These are phyloP conservation scores for Papilio glaucus DNA, from an alignment of 1,140 invertebrate genomes.

Conservation along the genomic window DNA sequence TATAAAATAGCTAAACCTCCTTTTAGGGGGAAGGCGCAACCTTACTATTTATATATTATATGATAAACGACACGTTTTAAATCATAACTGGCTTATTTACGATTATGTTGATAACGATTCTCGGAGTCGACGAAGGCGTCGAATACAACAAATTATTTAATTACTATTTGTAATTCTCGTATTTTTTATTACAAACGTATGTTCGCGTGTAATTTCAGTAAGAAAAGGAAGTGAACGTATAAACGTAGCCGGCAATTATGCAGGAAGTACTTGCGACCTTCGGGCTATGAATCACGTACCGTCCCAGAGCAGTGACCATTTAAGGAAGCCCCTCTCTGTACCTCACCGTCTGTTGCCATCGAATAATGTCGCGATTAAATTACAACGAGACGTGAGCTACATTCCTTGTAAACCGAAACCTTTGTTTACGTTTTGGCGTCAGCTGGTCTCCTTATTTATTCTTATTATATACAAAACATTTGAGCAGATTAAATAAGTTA, in stretches of 20 bases:
- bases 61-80: no score
- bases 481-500: neutral
- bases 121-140: no score
- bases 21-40: no score
- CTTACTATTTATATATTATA: no score
- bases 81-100: no score
- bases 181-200: slow-evolving; percentile 1
- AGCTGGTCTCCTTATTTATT: neutral
- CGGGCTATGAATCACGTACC: slow-evolving; percentile 57
- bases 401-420: neutral
- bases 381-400: slow-evolving; percentile 14
- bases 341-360: slow-evolving; percentile 22
- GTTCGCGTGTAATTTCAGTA: neutral
- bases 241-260: slow-evolving; percentile 39
- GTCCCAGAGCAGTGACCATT: slow-evolving; percentile 43
- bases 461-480: neutral
- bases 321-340: slow-evolving; percentile 43
- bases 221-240: slow-evolving; percentile 37
- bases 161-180: no score
- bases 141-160: no score
- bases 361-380: slow-evolving; percentile 30
- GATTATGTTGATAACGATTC: no score
- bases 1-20: no score
- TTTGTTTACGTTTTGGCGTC: neutral
- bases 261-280: slow-evolving; percentile 60